Evolutionary conservation across 2,888 invertebrate genomes (phyloP).

Genomic region (Nomada fabriciana): DNA sequence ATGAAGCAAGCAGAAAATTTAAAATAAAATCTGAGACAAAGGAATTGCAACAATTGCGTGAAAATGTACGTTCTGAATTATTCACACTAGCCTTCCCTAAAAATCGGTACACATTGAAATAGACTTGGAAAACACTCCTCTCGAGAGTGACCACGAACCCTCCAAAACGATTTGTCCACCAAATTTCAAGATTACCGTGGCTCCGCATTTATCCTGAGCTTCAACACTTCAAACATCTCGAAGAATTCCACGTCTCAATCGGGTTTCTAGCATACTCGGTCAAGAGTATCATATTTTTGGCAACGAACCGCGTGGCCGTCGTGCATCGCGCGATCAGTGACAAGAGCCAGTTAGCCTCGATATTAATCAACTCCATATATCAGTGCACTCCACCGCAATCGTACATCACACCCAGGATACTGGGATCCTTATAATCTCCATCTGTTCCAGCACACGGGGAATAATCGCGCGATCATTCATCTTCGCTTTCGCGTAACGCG

Average conservation of each 20-base stretch:
- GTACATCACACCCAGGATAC: constrained; percentile 4
- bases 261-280: constrained; percentile 32
- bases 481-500: neutral
- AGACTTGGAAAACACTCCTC: too few relatives aligned
- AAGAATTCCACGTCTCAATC: constrained; percentile 1
- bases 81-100: too few relatives aligned
- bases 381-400: constrained; percentile 4
- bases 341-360: constrained; percentile 35
- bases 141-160: too few relatives aligned
- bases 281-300: constrained; percentile 35
- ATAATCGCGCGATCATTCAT: neutral
- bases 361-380: constrained; percentile 40
- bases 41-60: too few relatives aligned
- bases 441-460: neutral
- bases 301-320: constrained; percentile 2
- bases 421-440: neutral
- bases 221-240: neutral
- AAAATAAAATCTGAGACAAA: too few relatives aligned
- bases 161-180: neutral
- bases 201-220: neutral
- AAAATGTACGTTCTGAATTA: too few relatives aligned
- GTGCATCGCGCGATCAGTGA: constrained; percentile 20
- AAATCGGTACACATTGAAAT: too few relatives aligned
- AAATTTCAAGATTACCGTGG: neutral
- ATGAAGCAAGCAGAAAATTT: too few relatives aligned